These are phyloP conservation scores for Eira barbara DNA, from an alignment of 2,113 vertebrate genomes.

Conservation along the genomic window DNA sequence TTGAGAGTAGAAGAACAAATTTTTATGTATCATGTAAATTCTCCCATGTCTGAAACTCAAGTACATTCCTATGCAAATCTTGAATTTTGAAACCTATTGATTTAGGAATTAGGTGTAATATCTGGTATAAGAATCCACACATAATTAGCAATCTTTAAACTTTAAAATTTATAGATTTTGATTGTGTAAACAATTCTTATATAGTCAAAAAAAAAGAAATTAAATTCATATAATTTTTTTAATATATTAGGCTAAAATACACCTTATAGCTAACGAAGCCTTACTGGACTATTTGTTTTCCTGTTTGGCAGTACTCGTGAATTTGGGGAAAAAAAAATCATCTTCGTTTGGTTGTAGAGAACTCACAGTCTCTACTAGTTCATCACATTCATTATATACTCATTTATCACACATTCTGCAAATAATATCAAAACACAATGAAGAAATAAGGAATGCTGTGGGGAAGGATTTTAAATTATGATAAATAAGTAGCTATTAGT, in stretches of 20 bases:
- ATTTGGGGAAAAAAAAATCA: neutral
- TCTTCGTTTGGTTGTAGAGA: neutral
- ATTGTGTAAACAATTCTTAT: neutral
- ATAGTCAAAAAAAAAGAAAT: slow-evolving; percentile 32
- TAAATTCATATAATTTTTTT: neutral
- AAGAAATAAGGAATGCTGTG: slow-evolving; percentile 10
- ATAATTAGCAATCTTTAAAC: neutral
- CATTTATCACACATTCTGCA: neutral
- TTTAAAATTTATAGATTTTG: neutral
- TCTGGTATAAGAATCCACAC: neutral
- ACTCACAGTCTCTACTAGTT: neutral
- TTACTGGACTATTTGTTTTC: neutral
- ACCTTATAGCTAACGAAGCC: neutral
- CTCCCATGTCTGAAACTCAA: neutral
- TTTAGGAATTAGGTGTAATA: neutral
- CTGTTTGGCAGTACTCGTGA: neutral
- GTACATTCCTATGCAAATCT: neutral
- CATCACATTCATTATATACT: neutral
- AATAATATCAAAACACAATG: neutral
- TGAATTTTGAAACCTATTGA: neutral
- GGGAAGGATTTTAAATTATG: slow-evolving; percentile 24
- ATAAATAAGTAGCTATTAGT: neutral
- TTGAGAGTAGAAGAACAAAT: neutral
- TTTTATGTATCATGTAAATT: neutral
- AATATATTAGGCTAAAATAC: neutral